Conservation (phyloP, 2,797 vertebrate species). For the Serranus cabrilla region DNA sequence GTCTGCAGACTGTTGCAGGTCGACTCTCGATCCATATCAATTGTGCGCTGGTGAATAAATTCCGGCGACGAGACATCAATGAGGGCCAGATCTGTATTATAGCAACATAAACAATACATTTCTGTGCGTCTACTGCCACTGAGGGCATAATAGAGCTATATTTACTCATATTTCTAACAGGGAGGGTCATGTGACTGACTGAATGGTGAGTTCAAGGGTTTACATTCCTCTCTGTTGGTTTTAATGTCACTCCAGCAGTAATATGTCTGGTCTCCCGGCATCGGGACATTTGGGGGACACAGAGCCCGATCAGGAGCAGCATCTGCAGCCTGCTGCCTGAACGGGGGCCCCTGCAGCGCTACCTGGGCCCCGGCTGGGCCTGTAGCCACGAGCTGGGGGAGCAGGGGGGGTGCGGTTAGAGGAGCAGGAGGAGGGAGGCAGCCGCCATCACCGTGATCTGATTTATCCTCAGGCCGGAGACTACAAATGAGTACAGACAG, state of each 20-base stretch:
- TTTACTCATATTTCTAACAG: slow-evolving; percentile 44
- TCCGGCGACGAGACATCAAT: slow-evolving; percentile 87
- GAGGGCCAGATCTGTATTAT: slow-evolving; percentile 55
- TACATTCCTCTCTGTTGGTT: slow-evolving; percentile 57
- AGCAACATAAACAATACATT: slow-evolving; percentile 59
- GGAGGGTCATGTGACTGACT: slow-evolving; percentile 35
- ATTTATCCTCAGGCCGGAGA: slow-evolving; percentile 72
- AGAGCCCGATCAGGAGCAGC: slow-evolving; percentile 59
- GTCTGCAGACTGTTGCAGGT: slow-evolving; percentile 90
- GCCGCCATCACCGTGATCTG: slow-evolving; percentile 67
- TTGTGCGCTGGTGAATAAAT: slow-evolving; percentile 92
- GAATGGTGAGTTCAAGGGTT: slow-evolving; percentile 38
- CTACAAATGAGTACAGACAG: slow-evolving; percentile 84
- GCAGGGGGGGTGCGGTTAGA: slow-evolving; percentile 4
- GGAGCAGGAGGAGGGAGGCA: slow-evolving; percentile 8
- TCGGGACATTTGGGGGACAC: slow-evolving; percentile 68
- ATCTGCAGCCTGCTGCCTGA: slow-evolving; percentile 70
- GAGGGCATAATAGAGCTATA: slow-evolving; percentile 50
- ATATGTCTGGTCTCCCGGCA: slow-evolving; percentile 61
- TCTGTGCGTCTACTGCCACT: slow-evolving; percentile 30
- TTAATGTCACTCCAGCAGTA: slow-evolving; percentile 57
- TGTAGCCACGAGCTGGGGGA: slow-evolving; percentile 61
- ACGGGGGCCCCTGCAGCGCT: slow-evolving; percentile 52
- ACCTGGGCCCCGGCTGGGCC: slow-evolving; percentile 78
- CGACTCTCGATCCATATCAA: slow-evolving; percentile 91